These are phyloP conservation scores for Ophraella communa DNA, from an alignment of 2,888 invertebrate species.

Conservation along the genomic window DNA sequence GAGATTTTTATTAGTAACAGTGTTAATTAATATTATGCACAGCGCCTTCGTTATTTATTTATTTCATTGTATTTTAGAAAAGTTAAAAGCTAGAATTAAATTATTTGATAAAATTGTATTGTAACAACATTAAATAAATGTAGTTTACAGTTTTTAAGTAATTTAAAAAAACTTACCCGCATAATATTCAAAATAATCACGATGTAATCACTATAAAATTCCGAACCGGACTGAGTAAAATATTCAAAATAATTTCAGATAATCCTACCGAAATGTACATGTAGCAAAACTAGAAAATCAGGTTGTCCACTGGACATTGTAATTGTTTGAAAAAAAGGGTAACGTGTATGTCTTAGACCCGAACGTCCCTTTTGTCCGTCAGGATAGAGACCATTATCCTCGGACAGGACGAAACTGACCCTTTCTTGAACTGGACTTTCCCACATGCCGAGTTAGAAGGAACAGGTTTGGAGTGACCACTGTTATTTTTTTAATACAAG, in stretches of 20 bases:
- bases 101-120: neutral
- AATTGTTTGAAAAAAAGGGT: slow-evolving; percentile 50
- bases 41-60: no score
- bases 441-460: slow-evolving; percentile 44
- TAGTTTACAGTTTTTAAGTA: neutral
- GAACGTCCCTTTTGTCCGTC: slow-evolving; percentile 25
- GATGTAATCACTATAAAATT: slow-evolving; percentile 53
- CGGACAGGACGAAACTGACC: slow-evolving; percentile 46
- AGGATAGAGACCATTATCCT: slow-evolving; percentile 36
- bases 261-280: slow-evolving; percentile 41
- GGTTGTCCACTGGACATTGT: slow-evolving; percentile 54
- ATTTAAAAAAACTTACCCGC: slow-evolving; percentile 33
- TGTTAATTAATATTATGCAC: no score
- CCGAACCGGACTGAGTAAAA: slow-evolving; percentile 54
- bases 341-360: slow-evolving; percentile 42
- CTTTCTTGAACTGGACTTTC: slow-evolving; percentile 49
- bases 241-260: slow-evolving; percentile 45
- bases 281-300: slow-evolving; percentile 57
- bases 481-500: slow-evolving; percentile 39
- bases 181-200: slow-evolving; percentile 32
- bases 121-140: neutral
- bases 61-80: no score
- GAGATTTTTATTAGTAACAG: no score
- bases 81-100: no score
- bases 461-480: slow-evolving; percentile 55